A percentile compares a stretch with the other conserved stretches of the same genome.
Evolutionary conservation across 2,797 vertebrate genomes (phyloP).

Genomic region (Phrynocephalus vlangalii): DNA sequence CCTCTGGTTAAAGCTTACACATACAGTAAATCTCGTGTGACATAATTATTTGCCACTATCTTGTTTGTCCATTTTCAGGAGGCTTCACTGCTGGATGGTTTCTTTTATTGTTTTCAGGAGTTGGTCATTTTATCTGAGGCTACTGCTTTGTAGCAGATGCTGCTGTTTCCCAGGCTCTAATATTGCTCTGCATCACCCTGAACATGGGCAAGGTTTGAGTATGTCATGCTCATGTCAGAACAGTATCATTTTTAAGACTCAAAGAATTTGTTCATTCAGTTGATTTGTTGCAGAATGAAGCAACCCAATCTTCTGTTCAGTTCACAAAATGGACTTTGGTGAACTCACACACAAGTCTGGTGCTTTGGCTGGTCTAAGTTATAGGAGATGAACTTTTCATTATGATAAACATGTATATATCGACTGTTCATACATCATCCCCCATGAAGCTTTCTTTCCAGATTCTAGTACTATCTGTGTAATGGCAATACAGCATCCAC

Average conservation of each 20-base stretch:
- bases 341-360: neutral
- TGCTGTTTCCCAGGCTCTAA: neutral
- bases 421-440: neutral
- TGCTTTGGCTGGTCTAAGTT: neutral
- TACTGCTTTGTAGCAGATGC: neutral
- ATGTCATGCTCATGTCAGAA: neutral
- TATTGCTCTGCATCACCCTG: neutral
- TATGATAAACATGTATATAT: neutral
- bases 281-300: neutral
- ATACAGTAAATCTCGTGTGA: neutral
- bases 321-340: neutral
- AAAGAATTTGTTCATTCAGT: neutral
- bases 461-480: neutral
- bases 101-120: neutral
- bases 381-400: neutral
- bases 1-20: neutral
- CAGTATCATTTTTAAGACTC: neutral
- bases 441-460: neutral
- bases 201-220: neutral
- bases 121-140: neutral
- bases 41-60: neutral
- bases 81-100: neutral
- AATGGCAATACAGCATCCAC: neutral
- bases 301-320: neutral
- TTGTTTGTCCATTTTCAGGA: too few relatives aligned